Conservation (phyloP, 1,140 invertebrate genomes). For the Heliconius himera region DNA sequence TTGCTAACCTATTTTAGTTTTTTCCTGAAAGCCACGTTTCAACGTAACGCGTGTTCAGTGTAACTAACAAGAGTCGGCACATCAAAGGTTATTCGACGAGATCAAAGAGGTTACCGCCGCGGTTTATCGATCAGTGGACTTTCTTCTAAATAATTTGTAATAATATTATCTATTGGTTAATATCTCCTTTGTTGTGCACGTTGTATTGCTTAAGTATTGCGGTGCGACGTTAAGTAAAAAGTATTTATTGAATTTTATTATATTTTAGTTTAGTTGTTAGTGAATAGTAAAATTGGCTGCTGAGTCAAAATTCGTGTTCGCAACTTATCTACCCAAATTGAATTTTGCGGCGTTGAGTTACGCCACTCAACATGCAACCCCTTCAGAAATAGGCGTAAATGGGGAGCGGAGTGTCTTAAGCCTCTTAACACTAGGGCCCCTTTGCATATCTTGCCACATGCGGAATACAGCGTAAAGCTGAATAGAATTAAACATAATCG, state of each 20-base stretch:
- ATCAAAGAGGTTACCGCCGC: constrained; percentile 51
- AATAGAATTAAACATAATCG: no score
- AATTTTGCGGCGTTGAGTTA: no score
- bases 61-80: constrained; percentile 62
- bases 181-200: constrained; percentile 26
- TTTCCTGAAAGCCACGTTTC: constrained; percentile 47
- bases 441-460: no score
- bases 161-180: constrained; percentile 44
- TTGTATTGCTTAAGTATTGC: not conserved
- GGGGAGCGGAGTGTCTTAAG: no score
- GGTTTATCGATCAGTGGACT: constrained; percentile 47
- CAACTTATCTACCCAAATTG: no score
- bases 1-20: constrained; percentile 33
- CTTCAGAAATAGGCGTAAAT: no score
- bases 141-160: constrained; percentile 50
- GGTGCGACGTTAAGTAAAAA: not conserved
- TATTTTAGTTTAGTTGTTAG: no score
- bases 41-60: constrained; percentile 51
- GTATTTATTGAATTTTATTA: not conserved
- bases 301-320: no score
- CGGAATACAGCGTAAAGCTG: no score
- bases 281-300: no score
- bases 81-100: constrained; percentile 52
- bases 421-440: no score
- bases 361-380: no score